A percentile compares a stretch with the other conserved stretches of the same genome.
Conservation (phyloP, 2,888 invertebrate species). For the Hymenopus coronatus region DNA sequence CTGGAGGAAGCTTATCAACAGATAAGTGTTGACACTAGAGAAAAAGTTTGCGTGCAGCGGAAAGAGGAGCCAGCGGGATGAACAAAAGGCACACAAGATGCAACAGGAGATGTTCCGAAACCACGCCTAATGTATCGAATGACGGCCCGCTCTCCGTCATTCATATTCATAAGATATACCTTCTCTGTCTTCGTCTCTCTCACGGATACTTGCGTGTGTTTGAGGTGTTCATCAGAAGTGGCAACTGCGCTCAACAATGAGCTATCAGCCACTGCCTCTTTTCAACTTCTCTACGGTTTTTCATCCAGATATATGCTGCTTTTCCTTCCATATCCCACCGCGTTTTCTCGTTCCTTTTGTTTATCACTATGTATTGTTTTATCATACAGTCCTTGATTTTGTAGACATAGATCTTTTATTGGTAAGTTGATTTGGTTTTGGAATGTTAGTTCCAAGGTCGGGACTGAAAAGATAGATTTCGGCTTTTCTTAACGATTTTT, state of each 20-base stretch:
- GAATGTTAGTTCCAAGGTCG: too few relatives aligned
- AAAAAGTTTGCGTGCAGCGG: neutral
- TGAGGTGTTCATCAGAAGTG: neutral
- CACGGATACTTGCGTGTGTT: neutral
- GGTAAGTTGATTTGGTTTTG: too few relatives aligned
- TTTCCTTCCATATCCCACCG: too few relatives aligned
- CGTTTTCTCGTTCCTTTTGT: too few relatives aligned
- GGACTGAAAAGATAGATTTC: too few relatives aligned
- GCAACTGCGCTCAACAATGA: neutral
- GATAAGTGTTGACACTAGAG: neutral
- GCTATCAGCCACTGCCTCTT: neutral
- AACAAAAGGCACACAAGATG: neutral
- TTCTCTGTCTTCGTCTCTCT: neutral
- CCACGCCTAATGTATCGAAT: neutral
- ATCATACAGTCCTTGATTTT: too few relatives aligned
- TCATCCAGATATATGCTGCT: too few relatives aligned
- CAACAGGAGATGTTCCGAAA: neutral
- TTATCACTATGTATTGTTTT: too few relatives aligned
- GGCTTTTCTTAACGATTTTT: too few relatives aligned
- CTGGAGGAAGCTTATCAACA: neutral
- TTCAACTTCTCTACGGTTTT: too few relatives aligned
- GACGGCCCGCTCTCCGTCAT: neutral
- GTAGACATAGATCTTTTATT: too few relatives aligned
- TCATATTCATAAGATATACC: conserved; percentile 14
- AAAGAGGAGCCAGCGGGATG: neutral